Evolutionary conservation across 2,888 invertebrate species (phyloP).

Genomic region (Cyclophora albipunctata): DNA sequence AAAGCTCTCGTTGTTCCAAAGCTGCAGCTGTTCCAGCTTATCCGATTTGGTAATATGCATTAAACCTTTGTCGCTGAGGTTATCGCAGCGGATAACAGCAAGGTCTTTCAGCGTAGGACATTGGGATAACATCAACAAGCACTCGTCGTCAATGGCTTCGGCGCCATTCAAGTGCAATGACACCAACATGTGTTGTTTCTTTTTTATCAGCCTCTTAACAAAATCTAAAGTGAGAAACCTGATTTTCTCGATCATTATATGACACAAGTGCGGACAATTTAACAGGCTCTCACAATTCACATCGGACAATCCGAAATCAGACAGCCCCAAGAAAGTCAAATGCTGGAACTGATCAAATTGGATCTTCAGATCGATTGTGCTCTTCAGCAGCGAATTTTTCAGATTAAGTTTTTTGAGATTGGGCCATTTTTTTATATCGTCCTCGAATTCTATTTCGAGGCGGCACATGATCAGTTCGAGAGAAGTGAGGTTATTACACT

Average conservation of each 20-base stretch:
- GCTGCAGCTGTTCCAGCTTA: slow-evolving; percentile 45
- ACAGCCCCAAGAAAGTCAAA: slow-evolving; percentile 45
- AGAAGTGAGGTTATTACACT: slow-evolving; percentile 48
- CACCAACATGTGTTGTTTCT: slow-evolving; percentile 41
- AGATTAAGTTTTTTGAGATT: slow-evolving; percentile 51
- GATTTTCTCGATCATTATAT: slow-evolving; percentile 63
- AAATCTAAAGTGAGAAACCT: slow-evolving; percentile 44
- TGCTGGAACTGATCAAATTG: slow-evolving; percentile 48
- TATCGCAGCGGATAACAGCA: slow-evolving; percentile 58
- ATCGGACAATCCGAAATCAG: slow-evolving; percentile 57
- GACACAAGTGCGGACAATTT: slow-evolving; percentile 44
- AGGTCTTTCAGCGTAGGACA: slow-evolving; percentile 52
- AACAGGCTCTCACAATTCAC: slow-evolving; percentile 50
- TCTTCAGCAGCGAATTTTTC: slow-evolving; percentile 51
- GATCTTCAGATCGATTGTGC: slow-evolving; percentile 37
- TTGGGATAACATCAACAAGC: slow-evolving; percentile 43
- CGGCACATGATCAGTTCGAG: slow-evolving; percentile 64
- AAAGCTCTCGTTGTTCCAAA: slow-evolving; percentile 64
- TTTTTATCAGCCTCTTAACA: slow-evolving; percentile 43
- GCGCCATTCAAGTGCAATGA: slow-evolving; percentile 60
- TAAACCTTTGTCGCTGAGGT: slow-evolving; percentile 53
- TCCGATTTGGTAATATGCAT: slow-evolving; percentile 37
- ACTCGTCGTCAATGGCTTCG: slow-evolving; percentile 48
- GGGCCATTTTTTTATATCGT: slow-evolving; percentile 46
- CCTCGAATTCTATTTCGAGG: slow-evolving; percentile 47